Evolutionary conservation across 2,888 invertebrate genomes (phyloP).

Genomic region (Gymnocheta viridis): DNA sequence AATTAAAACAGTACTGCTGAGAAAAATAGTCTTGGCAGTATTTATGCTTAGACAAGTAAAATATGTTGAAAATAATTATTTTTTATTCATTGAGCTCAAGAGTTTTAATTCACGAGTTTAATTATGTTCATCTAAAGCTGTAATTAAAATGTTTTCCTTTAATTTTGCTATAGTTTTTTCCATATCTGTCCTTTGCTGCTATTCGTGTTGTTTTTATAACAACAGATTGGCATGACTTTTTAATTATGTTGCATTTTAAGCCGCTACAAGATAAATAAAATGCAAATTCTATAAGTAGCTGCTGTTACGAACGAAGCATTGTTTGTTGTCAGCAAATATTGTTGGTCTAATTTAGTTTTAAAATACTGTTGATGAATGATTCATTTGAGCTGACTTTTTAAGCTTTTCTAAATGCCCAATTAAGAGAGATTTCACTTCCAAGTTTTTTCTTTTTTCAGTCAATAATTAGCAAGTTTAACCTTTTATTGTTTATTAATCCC

Average conservation of each 20-base stretch:
- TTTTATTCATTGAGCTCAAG: not conserved
- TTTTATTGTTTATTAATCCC: too few species aligned
- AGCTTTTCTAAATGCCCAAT: not conserved
- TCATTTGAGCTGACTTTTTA: not conserved
- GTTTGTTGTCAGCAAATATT: not conserved
- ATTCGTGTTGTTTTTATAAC: constrained; percentile 16
- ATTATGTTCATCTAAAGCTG: too few species aligned
- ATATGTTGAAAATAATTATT: not conserved
- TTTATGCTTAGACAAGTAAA: too few species aligned
- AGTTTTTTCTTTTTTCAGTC: too few species aligned
- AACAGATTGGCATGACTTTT: constrained; percentile 53
- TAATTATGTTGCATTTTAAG: constrained; percentile 58
- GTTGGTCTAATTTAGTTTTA: not conserved
- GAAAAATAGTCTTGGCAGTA: not conserved
- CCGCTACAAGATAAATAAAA: constrained; percentile 28
- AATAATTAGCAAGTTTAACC: too few species aligned
- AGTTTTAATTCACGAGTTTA: too few species aligned
- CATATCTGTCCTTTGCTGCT: not conserved
- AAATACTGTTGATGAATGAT: not conserved
- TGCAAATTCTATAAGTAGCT: not conserved
- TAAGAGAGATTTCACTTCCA: not conserved
- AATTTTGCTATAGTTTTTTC: not conserved
- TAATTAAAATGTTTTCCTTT: not conserved
- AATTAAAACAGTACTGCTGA: not conserved
- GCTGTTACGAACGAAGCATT: not conserved